Percentiles rank a stretch among this genome's conserved stretches.
Conservation (phyloP, 2,797 vertebrate species). For the Sebastes iracundus region DNA sequence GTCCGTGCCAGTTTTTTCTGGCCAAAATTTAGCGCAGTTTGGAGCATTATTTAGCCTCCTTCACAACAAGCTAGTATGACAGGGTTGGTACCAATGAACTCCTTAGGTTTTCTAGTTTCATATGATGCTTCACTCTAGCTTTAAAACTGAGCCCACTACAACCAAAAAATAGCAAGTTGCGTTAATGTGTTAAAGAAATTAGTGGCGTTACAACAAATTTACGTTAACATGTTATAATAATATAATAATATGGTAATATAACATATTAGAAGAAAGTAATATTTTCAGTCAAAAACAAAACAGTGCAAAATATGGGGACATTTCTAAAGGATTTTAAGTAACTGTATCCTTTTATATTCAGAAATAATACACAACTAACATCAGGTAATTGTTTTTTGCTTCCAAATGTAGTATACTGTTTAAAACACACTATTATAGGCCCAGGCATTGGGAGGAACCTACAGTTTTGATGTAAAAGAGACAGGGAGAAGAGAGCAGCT, state of each 20-base stretch:
- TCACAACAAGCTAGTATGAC: too few relatives aligned
- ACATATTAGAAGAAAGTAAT: neutral
- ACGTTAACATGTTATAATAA: too few relatives aligned
- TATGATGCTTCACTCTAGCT: too few relatives aligned
- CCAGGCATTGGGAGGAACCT: neutral
- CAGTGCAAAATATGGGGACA: neutral
- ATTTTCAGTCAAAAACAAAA: neutral
- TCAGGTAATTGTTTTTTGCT: neutral
- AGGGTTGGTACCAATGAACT: fast-evolving
- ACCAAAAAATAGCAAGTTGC: too few relatives aligned
- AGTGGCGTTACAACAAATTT: too few relatives aligned
- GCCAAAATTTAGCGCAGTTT: too few relatives aligned
- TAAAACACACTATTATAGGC: neutral
- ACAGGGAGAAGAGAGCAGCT: slow-evolving; percentile 24
- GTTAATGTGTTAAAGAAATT: too few relatives aligned
- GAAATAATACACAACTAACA: neutral
- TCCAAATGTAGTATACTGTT: neutral
- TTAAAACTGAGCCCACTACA: too few relatives aligned
- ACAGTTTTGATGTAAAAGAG: slow-evolving; percentile 14
- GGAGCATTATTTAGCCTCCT: too few relatives aligned
- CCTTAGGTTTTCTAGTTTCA: too few relatives aligned
- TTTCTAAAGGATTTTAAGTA: neutral
- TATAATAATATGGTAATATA: neutral
- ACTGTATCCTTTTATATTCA: neutral
- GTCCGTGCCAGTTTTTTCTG: too few relatives aligned